Percentiles rank a stretch among this genome's conserved stretches.
Conservation (phyloP, 37 sponge, comb jelly and placozoan species). For the Oopsacas minuta region DNA sequence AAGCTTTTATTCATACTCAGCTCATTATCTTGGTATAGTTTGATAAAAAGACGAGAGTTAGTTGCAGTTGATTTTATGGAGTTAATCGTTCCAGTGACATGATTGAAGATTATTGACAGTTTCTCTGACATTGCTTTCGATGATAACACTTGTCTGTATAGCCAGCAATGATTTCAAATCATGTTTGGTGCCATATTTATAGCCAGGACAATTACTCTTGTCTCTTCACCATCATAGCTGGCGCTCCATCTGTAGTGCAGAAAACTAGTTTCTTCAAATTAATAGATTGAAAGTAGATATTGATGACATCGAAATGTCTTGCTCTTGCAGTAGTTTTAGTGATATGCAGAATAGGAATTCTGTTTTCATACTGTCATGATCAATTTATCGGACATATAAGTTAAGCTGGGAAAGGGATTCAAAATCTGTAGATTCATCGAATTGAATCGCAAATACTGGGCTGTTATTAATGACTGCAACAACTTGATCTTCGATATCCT, state of each 20-base stretch:
- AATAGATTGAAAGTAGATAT: neutral
- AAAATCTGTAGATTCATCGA: conserved; percentile 6
- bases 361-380: neutral
- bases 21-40: too few relatives aligned
- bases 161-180: neutral
- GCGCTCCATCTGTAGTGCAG: conserved; percentile 14
- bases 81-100: neutral
- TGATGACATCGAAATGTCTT: neutral
- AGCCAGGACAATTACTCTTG: neutral
- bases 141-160: conserved; percentile 1
- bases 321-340: too few relatives aligned
- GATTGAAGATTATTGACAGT: neutral
- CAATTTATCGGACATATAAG: neutral
- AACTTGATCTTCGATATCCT: neutral
- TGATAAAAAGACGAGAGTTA: conserved; percentile 17
- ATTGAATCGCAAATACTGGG: neutral
- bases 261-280: neutral
- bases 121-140: neutral
- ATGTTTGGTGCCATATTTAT: neutral
- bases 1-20: neutral
- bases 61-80: neutral
- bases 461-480: neutral
- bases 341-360: neutral
- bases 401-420: neutral
- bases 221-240: conserved; percentile 1